A percentile compares a stretch with the other conserved stretches of the same genome.
Evolutionary conservation across 92 coral and sea anemone species (phyloP).

Genomic region (Zoanthus sociatus): DNA sequence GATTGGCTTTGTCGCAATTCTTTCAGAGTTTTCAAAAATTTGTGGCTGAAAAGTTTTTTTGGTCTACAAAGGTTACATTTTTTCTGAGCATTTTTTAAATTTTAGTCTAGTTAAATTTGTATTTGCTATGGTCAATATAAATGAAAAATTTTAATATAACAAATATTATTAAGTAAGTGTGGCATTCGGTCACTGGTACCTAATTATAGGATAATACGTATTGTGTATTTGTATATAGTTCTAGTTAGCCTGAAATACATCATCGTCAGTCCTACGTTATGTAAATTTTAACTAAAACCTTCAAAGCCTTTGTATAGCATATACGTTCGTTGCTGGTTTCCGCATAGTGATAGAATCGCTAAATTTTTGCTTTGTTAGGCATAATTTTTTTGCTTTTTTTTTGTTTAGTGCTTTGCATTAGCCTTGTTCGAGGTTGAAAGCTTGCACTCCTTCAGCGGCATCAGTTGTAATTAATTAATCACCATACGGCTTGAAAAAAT

Average conservation of each 20-base stretch:
- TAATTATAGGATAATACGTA: constrained; percentile 1
- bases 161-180: constrained; percentile 23
- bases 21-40: constrained; percentile 22
- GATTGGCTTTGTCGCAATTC: constrained; percentile 2
- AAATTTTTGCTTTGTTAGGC: not conserved
- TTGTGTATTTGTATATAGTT: constrained; percentile 34
- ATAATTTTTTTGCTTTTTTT: not conserved
- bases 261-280: constrained; percentile 23
- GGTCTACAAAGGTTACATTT: constrained; percentile 4
- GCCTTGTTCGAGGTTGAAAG: too few species aligned
- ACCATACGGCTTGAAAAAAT: too few species aligned
- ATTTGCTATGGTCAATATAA: constrained; percentile 52
- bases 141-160: constrained; percentile 71
- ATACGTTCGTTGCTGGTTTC: constrained; percentile 38
- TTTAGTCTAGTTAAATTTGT: constrained; percentile 52
- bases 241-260: not conserved
- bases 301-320: constrained; percentile 27
- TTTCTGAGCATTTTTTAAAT: constrained; percentile 42
- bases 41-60: not conserved
- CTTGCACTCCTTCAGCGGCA: too few species aligned
- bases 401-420: too few species aligned
- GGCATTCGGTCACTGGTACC: not conserved
- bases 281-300: constrained; percentile 38
- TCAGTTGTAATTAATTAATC: too few species aligned
- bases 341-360: constrained; percentile 10